Percentiles rank a stretch among this genome's conserved stretches.
phyloP scores from a whole-genome alignment of 2,113 vertebrate species.

The Gnathonemus longibarbis region DNA sequence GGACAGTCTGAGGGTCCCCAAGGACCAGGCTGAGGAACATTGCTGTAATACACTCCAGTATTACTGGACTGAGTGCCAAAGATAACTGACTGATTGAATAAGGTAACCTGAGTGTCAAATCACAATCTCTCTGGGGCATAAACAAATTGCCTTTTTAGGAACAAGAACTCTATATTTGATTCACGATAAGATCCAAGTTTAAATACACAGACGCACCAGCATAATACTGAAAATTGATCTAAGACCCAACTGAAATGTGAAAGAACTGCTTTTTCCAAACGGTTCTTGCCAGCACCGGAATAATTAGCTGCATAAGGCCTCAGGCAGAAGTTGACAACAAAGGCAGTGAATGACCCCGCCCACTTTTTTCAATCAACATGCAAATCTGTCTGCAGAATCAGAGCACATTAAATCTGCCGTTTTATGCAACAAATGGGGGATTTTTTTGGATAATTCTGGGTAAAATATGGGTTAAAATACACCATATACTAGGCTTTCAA shows the following conservation, averaged over 20 bases:
- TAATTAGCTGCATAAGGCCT: background rate
- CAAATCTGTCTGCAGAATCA: background rate
- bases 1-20: background rate
- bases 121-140: background rate
- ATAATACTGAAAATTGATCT: background rate
- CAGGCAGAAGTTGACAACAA: too few relatives aligned
- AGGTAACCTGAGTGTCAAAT: background rate
- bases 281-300: background rate
- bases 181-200: background rate
- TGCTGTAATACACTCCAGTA: background rate
- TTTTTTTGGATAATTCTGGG: background rate
- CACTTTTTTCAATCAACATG: background rate
- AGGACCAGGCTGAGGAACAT: background rate
- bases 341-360: background rate
- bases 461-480: background rate
- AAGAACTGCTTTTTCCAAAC: background rate
- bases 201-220: background rate
- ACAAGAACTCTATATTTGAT: background rate
- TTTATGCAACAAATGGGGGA: background rate
- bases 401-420: background rate
- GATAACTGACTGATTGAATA: background rate
- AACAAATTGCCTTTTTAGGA: background rate
- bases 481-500: background rate
- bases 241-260: background rate
- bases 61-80: background rate